Evolutionary conservation across 2,888 invertebrate species (phyloP).

Genomic region (Acrocyrtus sp.): DNA sequence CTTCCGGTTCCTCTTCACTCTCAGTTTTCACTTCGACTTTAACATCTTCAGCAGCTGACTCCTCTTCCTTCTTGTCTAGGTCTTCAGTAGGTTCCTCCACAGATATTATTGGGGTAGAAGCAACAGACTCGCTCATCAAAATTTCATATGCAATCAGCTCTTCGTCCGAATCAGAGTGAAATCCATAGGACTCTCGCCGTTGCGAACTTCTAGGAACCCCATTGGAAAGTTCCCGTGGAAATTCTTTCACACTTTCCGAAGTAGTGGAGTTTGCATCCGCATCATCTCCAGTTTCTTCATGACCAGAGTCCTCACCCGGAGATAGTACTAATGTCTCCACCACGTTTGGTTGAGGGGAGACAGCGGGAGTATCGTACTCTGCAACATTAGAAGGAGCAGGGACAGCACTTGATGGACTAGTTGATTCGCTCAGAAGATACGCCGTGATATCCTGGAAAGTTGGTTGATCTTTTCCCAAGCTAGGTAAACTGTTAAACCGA

Average conservation of each 20-base stretch:
- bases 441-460: conserved; percentile 62
- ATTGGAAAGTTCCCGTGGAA: background rate
- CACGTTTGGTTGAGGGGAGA: conserved; percentile 1
- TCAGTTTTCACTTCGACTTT: conserved; percentile 6
- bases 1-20: background rate
- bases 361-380: conserved; percentile 19
- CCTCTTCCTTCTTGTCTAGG: background rate
- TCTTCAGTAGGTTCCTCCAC: background rate
- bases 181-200: conserved; percentile 38
- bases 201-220: conserved; percentile 9
- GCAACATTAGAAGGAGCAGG: conserved; percentile 11
- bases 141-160: conserved; percentile 26
- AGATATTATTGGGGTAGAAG: background rate
- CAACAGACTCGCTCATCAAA: background rate
- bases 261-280: conserved; percentile 21
- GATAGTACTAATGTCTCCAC: background rate
- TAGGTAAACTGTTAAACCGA: conserved; percentile 40
- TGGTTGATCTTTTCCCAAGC: conserved; percentile 43
- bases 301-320: conserved; percentile 34
- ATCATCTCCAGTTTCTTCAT: conserved; percentile 42
- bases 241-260: conserved; percentile 21
- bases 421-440: conserved; percentile 60
- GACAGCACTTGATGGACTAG: conserved; percentile 40
- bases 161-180: conserved; percentile 52
- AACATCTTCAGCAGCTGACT: background rate